Evolutionary conservation across 2,797 vertebrate genomes (phyloP), one percentile per base, ranked within the genome.

Genomic region (Vipera ursinii): DNA sequence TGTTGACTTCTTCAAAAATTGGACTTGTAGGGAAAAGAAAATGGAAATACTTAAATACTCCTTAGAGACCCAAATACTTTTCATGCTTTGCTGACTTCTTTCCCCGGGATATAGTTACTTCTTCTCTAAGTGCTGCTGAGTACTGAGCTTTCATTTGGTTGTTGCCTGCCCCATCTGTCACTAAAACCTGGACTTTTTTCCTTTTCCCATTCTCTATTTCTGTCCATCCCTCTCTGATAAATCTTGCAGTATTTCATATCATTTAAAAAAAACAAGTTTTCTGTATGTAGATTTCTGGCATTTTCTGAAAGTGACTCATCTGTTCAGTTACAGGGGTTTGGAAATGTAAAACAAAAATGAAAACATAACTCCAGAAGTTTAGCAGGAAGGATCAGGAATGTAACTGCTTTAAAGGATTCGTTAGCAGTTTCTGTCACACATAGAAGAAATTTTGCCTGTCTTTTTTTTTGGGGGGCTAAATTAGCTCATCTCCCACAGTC

Each of bases 381-480:
- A 91, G n/a, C 59, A 86, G 87, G 59, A 20, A 14, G 51, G 59
- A 93, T 53, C 91, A 0, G 8, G 93, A 91, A 94, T 95, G 93
- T 94, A 93, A 69, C 32, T 57, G 3, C 28, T 65, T 24, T 20
- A 94, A 94, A 95, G 73, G 93, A 44, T 92, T 96, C 55, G 92
- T 86, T 73, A 86, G 15, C 94, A 91, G 95, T 96, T 96, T 96
- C 94, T 95, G 90, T 95, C 95, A 95, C 93, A 14, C 0, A 10
- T 0, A 20, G 85, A 88, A 90, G 90, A 85, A 95, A 95, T 94
- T 93, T 55, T 38, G 73, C 82, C 94, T 88, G 14, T 17, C 61
- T 87, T 95, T 94, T 82, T 88, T 95, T 94, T 69, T 89, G 57
- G n/a, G n/a, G n/a, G n/a, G 89, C 91, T 91, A 95, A 94, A 93